Evolutionary conservation across 2,888 invertebrate species (phyloP), one percentile per base, ranked within the genome.

Genomic region (Glaucopsyche alexis): DNA sequence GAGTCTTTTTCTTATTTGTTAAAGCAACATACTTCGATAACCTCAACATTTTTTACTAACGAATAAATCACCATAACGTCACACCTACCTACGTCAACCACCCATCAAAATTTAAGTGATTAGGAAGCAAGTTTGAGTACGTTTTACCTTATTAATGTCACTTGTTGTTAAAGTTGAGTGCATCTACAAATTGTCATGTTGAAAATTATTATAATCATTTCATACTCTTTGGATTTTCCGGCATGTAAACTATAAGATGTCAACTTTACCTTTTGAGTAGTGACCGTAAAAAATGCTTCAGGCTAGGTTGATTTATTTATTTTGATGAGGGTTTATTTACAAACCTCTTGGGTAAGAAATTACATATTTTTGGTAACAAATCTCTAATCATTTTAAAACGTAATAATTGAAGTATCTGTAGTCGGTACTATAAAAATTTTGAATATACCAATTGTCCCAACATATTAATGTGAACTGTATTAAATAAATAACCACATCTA

Each of bases 51-150:
- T 29, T 60, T 60, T 38, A 60, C 7, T 29, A 29, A 38, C 42
- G 8, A 14, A 38, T 29, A 38, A 60, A 60, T 60, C 60, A 38
- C 29, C 29, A 29, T 60, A 60, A 60, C 13, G 4, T 6, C 60
- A 14, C 13, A 38, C 29, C n/a, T n/a, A 60, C 29, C 6, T 29
- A 60, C 29, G 60, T 60, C 55, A 60, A 60, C 13, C 13, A 60
- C 14, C 60, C 7, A 60, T 60, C 60, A 60, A 60, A 60, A 38
- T 11, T 11, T 6, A 60, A 55, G 55, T 13, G 29, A 60, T 38
- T 29, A 60, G 60, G 60, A 60, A 60, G 13, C 11, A 60, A n/a
- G n/a, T n/a, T n/a, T 60, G 55, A 60, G 29, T 29, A 29, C 55
- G n/a, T n/a, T 60, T 60, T 60, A 60, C 55, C 52, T 16, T 16